Evolutionary conservation across 2,797 vertebrate genomes (phyloP), one percentile per base, ranked within the genome.

Genomic region (Hybognathus amarus): DNA sequence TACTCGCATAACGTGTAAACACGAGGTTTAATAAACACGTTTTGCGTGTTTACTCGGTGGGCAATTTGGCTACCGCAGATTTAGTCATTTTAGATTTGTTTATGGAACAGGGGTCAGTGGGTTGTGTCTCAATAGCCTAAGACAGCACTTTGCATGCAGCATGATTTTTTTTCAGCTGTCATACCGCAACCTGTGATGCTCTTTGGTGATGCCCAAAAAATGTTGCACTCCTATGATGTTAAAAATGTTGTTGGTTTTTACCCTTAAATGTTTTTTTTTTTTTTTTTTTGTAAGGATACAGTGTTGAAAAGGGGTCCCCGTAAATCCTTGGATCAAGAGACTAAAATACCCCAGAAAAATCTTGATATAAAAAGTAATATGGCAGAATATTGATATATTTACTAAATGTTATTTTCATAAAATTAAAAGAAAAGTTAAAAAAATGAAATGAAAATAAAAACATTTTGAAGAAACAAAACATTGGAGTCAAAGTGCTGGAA

Each of bases 21-120:
- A 45, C 36, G 42, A 45, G 11, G 38, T 56, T 76, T 66, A 4
- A 42, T 66, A 11, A 75, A 27, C 59, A 11, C 47, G 38, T 38
- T 61, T 76, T 76, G n/a, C 18, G 71, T 54, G 40, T 83, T 56
- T 67, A 76, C 10, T 17, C 20, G 42, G 22, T 17, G 17, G 8
- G 38, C 20, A 10, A n/a, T 54, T 30, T 17, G 45, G 45, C 15
- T 47, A 33, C 4, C 10, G 36, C 40, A 13, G 7, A n/a, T 68
- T 30, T n/a, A 30, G 27, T 40, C 1, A 73, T 18, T 50, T 42
- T 13, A 24, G 42, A 50, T 64, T 17, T 50, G 69, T 36, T 71
- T 18, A 12, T 59, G 50, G 50, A 83, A n/a, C 47, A 75, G 20
- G 70, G 38, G n/a, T 56, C 68, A 47, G 6, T 38, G 79, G 36